Evolutionary conservation across 2,113 vertebrate genomes (phyloP), one percentile per base, ranked within the genome.

Genomic region (Oryzias woworae): DNA sequence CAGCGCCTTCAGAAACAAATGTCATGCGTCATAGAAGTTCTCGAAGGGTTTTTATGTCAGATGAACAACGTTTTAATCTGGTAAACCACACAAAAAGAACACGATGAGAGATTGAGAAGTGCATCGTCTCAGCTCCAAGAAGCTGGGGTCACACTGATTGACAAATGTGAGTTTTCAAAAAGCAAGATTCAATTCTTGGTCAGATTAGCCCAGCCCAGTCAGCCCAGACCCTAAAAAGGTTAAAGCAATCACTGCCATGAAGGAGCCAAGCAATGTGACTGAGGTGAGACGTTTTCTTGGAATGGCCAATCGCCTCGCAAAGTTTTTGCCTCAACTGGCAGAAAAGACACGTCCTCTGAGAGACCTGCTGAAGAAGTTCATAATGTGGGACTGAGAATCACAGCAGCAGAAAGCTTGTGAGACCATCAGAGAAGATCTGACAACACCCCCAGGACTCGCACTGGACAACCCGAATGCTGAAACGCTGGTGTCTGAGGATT

Each of bases 141-240:
- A 2, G 42, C 23, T 0, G 42, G 36, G 36, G 16, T 47, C 3
- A 69, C 57, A 10, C 26, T 54, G 0, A 69, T 41, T 26, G 44
- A 53, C 10, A 66, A 57, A 16, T 62, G 66, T 48, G 58, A 49
- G 17, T 51, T 58, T 14, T 72, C 44, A 3, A 59, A 61, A 14
- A 52, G 18, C 2, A 45, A 10, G 10, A 63, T 57, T 13, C 57
- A 60, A 31, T 66, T 66, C 31, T 61, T 20, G 62, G 49, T 14
- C 52, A 62, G 6, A 3, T 69, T 10, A 62, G 55, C 4, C 4
- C 50, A 10, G 52, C 45, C 16, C 15, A 3, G 48, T 64, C 45
- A 50, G 52, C 12, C 15, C 31, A 3, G 22, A 56, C 7, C 45
- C 58, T 0, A 43, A 53, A 3, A 53, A 64, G 8, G 5, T 62